Evolutionary conservation across 2,888 invertebrate genomes (phyloP), one percentile per base, ranked within the genome.

Genomic region (Colostygia pectinataria): DNA sequence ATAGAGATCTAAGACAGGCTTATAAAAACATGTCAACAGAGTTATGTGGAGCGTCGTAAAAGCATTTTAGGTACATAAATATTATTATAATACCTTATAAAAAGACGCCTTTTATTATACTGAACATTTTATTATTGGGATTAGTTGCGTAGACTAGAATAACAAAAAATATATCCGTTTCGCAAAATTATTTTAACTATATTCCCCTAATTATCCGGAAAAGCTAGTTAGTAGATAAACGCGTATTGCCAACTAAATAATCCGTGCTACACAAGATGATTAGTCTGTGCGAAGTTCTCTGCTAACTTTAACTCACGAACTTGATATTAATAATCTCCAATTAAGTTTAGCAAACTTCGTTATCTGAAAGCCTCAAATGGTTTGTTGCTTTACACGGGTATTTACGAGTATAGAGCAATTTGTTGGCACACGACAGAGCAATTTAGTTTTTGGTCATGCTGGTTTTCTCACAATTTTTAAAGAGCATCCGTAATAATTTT

Each of bases 301-400:
- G 40, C 42, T 52, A 73, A 77, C 68, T 75, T 75, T 67, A 72
- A 67, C 73, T 70, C 69, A 63, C 65, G 63, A 77, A 77, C 76
- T 69, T 67, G 73, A 74, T 79, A 80, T 80, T 80, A 80, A 80
- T 78, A 79, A 71, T 74, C 74, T 68, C 70, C 71, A 71, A 73
- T 78, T 75, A 74, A 72, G 73, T 80, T 69, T 61, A 53, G 55
- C 61, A 68, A 71, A 77, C 65, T 77, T 71, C 53, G 74, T 71
- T 80, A 80, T 81, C 80, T 70, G 61, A 57, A 57, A 64, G 66
- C 60, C 62, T 65, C 61, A 55, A 69, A 62, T 63, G 55, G 63
- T 64, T 65, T 61, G 4, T n/a, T 14, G 20, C 1, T n/a, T 12
- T 28, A 15, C 4, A 40, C 44, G 29, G 34, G 24, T 29, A 36